Evolutionary conservation across 2,113 vertebrate genomes (phyloP), one percentile per base, ranked within the genome.

Genomic region (Nesoenas mayeri): DNA sequence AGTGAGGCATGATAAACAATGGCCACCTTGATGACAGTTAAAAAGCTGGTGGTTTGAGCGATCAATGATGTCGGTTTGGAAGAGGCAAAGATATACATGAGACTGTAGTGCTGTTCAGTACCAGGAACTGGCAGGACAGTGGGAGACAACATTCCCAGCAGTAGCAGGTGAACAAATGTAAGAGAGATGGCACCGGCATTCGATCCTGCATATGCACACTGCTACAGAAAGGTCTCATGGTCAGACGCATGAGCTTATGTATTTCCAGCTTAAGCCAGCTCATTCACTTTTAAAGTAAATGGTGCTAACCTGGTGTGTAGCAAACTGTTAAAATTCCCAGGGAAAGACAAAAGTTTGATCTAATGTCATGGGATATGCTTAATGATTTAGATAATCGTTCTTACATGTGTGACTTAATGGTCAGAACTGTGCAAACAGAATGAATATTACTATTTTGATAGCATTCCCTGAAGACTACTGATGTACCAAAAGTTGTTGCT

Each of bases 361-460:
- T 80, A 81, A 70, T 50, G 47, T 66, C 64, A 65, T 11, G 5
- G 34, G 60, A 70, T 85, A 66, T 11, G 67, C 85, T 82, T 87
- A 94, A 91, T 69, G 74, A 92, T 60, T 86, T 72, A 78, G 83
- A 73, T 58, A 53, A 47, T 44, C 44, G 21, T 54, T 90, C 53
- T 83, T 42, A 91, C 79, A 67, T 0, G 1, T 64, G 58, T 42
- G 64, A 82, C 36, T 91, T 85, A 84, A 80, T 2, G 10, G 56
- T n/a, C 79, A 93, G 51, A 90, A 83, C 60, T 19, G n/a, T 31
- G 85, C 47, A 77, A 91, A 90, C 24, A 88, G 31, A 83, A 83
- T 11, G 21, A 85, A 66, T 14, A 5, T 24, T 38, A 44, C 58
- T 85, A 47, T 70, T 94, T 58, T 78, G 48, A 84, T 10, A 62